phyloP scores from a whole-genome alignment of 1,140 invertebrate species.

The Eurosta solidaginis region DNA sequence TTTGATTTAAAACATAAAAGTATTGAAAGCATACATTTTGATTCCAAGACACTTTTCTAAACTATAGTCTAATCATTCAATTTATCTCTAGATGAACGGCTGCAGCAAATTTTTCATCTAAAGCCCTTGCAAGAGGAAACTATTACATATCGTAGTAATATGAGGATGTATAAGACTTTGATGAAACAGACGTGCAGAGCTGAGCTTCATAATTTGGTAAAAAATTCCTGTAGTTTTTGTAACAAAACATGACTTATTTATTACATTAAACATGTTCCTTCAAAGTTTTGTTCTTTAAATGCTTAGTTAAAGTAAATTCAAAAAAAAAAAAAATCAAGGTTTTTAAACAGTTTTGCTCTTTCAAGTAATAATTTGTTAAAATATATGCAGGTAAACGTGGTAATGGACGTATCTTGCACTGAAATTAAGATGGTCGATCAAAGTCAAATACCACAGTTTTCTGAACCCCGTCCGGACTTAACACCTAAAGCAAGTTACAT shows the following conservation, averaged over 20 bases:
- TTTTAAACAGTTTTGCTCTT: too few relatives aligned
- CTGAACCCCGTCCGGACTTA: neutral
- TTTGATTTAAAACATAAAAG: neutral
- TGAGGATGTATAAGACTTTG: conserved; percentile 27
- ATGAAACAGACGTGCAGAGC: conserved; percentile 29
- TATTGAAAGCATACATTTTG: too few relatives aligned
- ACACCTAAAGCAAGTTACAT: neutral
- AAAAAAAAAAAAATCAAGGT: too few relatives aligned
- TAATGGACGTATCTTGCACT: conserved; percentile 15
- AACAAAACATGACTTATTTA: too few relatives aligned
- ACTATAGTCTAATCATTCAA: too few relatives aligned
- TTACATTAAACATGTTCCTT: neutral
- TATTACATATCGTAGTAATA: conserved; percentile 31
- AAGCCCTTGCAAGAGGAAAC: conserved; percentile 32
- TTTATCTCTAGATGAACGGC: conserved; percentile 34
- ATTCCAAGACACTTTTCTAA: too few relatives aligned
- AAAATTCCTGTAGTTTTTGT: too few relatives aligned
- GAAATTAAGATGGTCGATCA: conserved; percentile 29
- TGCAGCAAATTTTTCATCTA: conserved; percentile 32
- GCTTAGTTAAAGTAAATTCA: too few relatives aligned
- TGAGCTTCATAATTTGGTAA: conserved; percentile 33
- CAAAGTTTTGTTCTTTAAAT: too few relatives aligned
- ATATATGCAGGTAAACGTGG: conserved; percentile 27
- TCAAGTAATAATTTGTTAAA: neutral
- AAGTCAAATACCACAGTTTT: conserved; percentile 4